Conservation (phyloP, 2,797 vertebrate species). For the Pangasius krempfi region DNA sequence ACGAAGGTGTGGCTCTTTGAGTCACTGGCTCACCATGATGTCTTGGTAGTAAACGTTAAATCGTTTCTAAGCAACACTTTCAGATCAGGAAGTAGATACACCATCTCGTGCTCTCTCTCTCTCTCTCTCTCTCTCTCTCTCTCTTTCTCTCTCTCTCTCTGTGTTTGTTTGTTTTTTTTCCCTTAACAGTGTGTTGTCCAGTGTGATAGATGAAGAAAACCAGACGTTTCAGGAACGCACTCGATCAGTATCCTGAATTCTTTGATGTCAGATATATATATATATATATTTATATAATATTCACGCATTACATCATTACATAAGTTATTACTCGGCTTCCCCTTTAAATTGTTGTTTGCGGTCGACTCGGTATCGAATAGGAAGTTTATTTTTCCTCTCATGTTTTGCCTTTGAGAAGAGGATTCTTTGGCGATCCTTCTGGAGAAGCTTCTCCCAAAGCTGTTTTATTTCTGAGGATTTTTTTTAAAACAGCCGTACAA, state of each 20-base stretch:
- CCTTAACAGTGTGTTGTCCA: background rate
- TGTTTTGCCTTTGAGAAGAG: background rate
- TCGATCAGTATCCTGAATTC: background rate
- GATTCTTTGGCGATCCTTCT: background rate
- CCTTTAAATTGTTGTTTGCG: background rate
- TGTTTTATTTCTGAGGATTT: background rate
- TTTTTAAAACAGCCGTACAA: background rate
- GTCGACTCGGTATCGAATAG: background rate
- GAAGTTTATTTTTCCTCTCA: background rate
- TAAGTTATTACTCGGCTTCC: background rate
- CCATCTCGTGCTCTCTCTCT: background rate
- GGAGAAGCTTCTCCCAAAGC: background rate
- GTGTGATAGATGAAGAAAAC: background rate
- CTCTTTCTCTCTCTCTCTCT: background rate
- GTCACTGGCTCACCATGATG: background rate
- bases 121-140: background rate
- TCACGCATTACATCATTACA: background rate
- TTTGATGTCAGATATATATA: too few species aligned
- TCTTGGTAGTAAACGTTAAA: background rate
- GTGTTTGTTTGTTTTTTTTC: background rate
- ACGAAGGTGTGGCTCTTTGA: background rate
- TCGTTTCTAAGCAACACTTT: conserved; percentile 5
- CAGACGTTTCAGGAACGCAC: background rate
- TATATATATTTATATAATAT: too few species aligned
- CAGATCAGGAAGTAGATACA: background rate